phyloP scores from a whole-genome alignment of 2,797 vertebrate species.

The Xenops minutus region DNA sequence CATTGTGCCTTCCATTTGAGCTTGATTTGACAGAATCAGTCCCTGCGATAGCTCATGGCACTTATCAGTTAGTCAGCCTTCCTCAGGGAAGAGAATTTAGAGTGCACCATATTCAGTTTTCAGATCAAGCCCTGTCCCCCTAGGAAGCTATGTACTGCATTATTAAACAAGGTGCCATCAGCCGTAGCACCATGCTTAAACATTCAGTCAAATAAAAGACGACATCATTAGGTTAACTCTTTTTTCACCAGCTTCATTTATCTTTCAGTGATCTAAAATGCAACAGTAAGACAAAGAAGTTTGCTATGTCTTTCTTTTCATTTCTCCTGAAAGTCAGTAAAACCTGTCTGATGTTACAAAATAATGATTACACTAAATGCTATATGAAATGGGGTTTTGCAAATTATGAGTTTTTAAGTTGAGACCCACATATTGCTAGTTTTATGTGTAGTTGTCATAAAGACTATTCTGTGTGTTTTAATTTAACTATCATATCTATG shows the following conservation, averaged over 20 bases:
- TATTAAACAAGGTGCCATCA: slow-evolving; percentile 83
- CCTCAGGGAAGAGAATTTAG: slow-evolving; percentile 80
- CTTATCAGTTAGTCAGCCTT: slow-evolving; percentile 87
- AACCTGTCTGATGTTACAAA: background rate
- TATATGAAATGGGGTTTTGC: background rate
- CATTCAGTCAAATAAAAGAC: slow-evolving; percentile 78
- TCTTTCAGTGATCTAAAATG: background rate
- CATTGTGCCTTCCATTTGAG: slow-evolving; percentile 81
- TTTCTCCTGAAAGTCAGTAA: background rate
- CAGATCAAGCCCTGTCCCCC: slow-evolving; percentile 80
- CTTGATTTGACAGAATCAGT: slow-evolving; percentile 83
- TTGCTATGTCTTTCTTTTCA: background rate
- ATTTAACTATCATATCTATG: background rate
- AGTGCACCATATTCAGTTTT: slow-evolving; percentile 83
- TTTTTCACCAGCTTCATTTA: slow-evolving; percentile 48
- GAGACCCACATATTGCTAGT: background rate
- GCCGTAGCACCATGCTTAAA: slow-evolving; percentile 77
- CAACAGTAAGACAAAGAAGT: slow-evolving; percentile 6
- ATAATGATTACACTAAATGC: background rate
- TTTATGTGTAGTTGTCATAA: background rate
- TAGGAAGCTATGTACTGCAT: slow-evolving; percentile 78
- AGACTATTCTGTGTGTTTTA: background rate
- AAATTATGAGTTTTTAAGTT: background rate
- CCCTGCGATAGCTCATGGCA: slow-evolving; percentile 81
- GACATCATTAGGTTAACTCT: slow-evolving; percentile 73